Conservation (phyloP, 2,888 invertebrate species). For the Nysson spinosus region DNA sequence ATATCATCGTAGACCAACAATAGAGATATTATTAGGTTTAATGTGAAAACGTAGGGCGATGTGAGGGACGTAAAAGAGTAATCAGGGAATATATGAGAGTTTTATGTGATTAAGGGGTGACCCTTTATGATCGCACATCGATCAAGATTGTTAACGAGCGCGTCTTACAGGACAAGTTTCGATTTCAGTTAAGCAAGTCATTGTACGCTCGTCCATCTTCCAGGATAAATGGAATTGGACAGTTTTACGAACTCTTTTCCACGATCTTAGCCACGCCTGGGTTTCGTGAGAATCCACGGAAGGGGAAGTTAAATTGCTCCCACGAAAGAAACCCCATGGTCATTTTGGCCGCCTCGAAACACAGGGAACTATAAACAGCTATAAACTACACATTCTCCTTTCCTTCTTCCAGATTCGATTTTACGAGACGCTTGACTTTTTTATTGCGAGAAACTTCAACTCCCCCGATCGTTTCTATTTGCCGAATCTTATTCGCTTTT, state of each 20-base stretch:
- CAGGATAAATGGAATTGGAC: constrained; percentile 55
- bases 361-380: constrained; percentile 11
- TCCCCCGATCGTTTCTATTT: no score
- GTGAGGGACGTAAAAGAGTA: no score
- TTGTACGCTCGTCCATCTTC: constrained; percentile 43
- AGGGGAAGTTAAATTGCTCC: constrained; percentile 38
- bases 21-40: no score
- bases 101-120: no score
- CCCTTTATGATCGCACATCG: neutral
- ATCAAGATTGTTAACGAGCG: constrained; percentile 1
- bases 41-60: no score
- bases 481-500: no score
- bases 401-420: neutral
- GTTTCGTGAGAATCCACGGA: constrained; percentile 21
- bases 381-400: no score
- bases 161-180: neutral
- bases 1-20: no score
- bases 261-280: constrained; percentile 4
- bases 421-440: neutral
- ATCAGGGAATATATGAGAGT: no score
- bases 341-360: constrained; percentile 2
- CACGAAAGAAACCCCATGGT: constrained; percentile 3
- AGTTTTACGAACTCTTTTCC: constrained; percentile 41
- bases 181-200: constrained; percentile 43
- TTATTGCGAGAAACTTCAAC: neutral